Percentiles rank a stretch among this genome's conserved stretches.
Evolutionary conservation across 2,797 vertebrate genomes (phyloP).

Genomic region (Ptychobarbus kaznakovi): DNA sequence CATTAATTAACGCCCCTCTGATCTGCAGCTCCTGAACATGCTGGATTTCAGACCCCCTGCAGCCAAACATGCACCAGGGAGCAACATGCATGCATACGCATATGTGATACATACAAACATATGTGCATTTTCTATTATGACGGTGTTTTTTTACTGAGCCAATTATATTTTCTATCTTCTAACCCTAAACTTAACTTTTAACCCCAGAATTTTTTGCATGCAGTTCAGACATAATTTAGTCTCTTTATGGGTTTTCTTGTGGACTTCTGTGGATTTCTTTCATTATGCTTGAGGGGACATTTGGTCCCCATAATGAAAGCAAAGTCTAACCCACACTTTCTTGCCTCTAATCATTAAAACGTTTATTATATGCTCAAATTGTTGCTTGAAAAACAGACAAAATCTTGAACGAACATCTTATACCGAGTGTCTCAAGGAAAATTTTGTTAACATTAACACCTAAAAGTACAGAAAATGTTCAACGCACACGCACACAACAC

Average conservation of each 20-base stretch:
- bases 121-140: not conserved
- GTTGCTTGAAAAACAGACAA: not conserved
- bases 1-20: conserved; percentile 55
- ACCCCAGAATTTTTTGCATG: not conserved
- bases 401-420: not conserved
- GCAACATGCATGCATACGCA: not conserved
- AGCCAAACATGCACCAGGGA: conserved; percentile 28
- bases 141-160: not conserved
- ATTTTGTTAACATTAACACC: not conserved
- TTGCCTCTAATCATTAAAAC: not conserved
- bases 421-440: not conserved
- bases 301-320: not conserved
- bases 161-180: not conserved
- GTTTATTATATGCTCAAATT: not conserved
- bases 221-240: not conserved
- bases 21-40: conserved; percentile 36
- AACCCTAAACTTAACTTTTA: not conserved
- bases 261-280: not conserved
- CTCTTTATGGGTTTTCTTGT: not conserved
- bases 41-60: conserved; percentile 27
- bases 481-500: no score
- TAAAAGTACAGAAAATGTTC: not conserved
- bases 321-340: not conserved
- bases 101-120: not conserved
- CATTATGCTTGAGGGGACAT: not conserved